Conservation (phyloP, 2,113 vertebrate genomes). For the Zosterops hypoxanthus region DNA sequence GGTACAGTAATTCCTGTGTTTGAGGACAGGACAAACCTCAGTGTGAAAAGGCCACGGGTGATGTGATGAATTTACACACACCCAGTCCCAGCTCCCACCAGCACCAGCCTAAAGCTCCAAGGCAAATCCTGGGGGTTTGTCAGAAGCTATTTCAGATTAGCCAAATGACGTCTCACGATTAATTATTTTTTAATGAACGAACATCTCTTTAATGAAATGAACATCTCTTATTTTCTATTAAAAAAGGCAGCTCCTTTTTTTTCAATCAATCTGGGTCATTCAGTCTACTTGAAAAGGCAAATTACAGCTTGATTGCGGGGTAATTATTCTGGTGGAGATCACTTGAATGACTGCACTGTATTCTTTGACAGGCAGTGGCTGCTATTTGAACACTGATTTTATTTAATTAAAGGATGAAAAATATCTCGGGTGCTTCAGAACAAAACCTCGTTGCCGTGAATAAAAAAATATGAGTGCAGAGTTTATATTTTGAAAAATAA, state of each 20-base stretch:
- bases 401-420: constrained; percentile 15
- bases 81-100: not conserved
- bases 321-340: constrained; percentile 1
- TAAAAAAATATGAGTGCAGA: rapidly evolving
- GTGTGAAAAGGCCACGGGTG: not conserved
- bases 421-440: not conserved
- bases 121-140: not conserved
- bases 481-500: not conserved
- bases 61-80: not conserved
- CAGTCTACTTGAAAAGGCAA: not conserved
- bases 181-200: not conserved
- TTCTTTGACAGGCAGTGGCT: not conserved
- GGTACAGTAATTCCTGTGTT: rapidly evolving
- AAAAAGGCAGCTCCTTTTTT: not conserved
- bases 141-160: not conserved
- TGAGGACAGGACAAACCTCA: not conserved
- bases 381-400: not conserved
- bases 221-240: not conserved
- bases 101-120: not conserved
- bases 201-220: not conserved
- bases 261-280: not conserved
- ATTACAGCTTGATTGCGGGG: not conserved
- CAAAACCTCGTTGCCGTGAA: not conserved
- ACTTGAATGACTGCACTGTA: not conserved
- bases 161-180: not conserved